Conservation (phyloP, 2,888 invertebrate species). For the Drosophila subsilvestris region DNA sequence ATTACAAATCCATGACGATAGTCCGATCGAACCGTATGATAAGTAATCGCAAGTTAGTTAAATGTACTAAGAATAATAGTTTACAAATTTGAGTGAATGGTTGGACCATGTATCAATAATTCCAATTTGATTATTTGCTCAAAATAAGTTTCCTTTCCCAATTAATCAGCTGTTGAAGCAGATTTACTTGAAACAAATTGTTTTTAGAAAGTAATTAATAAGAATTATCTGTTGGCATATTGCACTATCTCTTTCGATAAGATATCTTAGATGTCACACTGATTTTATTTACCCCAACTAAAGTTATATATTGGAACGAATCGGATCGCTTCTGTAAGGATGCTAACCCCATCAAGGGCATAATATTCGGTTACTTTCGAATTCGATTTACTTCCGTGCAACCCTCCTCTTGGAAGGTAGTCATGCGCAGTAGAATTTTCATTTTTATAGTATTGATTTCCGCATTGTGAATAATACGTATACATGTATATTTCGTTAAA, state of each 20-base stretch:
- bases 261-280: too few relatives aligned
- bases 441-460: slow-evolving; percentile 33
- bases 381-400: slow-evolving; percentile 6
- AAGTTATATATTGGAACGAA: neutral
- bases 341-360: neutral
- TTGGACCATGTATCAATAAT: neutral
- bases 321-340: neutral
- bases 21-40: neutral
- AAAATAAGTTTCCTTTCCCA: neutral
- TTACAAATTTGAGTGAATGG: neutral
- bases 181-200: neutral
- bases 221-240: neutral
- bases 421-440: slow-evolving; percentile 30
- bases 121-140: neutral
- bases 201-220: neutral
- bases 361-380: slow-evolving; percentile 12
- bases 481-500: slow-evolving; percentile 49
- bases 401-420: slow-evolving; percentile 2
- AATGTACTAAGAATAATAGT: neutral
- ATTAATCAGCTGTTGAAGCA: neutral
- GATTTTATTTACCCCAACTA: neutral
- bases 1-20: slow-evolving; percentile 1
- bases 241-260: too few relatives aligned
- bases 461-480: slow-evolving; percentile 34
- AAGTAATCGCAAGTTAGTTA: neutral